Evolutionary conservation across 2,888 invertebrate species (phyloP).

Genomic region (Physocephala rufipes): DNA sequence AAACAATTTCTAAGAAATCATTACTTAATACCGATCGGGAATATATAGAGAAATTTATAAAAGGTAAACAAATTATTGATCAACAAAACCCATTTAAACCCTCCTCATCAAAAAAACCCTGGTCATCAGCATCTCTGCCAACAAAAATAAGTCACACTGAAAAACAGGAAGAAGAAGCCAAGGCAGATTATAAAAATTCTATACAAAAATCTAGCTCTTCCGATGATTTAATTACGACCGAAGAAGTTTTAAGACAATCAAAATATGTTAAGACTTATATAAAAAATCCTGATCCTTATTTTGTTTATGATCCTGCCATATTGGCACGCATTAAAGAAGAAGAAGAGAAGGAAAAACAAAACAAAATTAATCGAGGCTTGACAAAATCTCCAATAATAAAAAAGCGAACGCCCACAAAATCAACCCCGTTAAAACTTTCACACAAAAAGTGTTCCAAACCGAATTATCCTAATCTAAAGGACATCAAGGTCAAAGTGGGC

Average conservation of each 20-base stretch:
- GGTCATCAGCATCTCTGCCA: constrained; percentile 54
- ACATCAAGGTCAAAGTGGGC: constrained; percentile 64
- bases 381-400: constrained; percentile 36
- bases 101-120: constrained; percentile 47
- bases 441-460: constrained; percentile 63
- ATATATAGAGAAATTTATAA: constrained; percentile 60
- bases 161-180: constrained; percentile 47
- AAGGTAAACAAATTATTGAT: constrained; percentile 64
- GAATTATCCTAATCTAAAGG: constrained; percentile 63
- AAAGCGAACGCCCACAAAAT: constrained; percentile 44
- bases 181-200: constrained; percentile 42
- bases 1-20: constrained; percentile 4
- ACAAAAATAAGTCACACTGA: constrained; percentile 51
- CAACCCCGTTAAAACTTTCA: constrained; percentile 50
- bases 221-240: constrained; percentile 63
- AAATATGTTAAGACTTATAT: constrained; percentile 66
- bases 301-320: constrained; percentile 64
- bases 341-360: constrained; percentile 58
- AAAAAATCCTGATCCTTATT: constrained; percentile 65
- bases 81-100: constrained; percentile 63
- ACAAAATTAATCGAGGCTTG: constrained; percentile 33
- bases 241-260: constrained; percentile 64
- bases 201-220: constrained; percentile 38
- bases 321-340: constrained; percentile 61
- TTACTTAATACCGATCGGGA: constrained; percentile 58